Evolutionary conservation across 64 coral and sea anemone genomes (phyloP).

Genomic region (Montipora foliosa): DNA sequence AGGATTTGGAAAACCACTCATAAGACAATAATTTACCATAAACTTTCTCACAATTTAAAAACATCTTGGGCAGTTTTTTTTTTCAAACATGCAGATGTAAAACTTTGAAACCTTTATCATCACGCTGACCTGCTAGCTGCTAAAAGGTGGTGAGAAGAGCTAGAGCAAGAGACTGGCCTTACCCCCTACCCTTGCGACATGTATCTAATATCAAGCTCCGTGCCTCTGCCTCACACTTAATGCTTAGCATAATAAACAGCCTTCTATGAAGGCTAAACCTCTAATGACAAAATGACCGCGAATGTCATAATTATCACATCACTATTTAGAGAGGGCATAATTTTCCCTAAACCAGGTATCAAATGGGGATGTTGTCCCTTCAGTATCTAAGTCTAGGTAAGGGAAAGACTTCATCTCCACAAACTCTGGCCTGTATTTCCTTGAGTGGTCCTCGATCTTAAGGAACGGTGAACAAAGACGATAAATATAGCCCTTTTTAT

Average conservation of each 20-base stretch:
- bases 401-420: slow-evolving; percentile 1
- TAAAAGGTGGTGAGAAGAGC: too few species aligned
- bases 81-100: neutral
- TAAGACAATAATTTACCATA: too few species aligned
- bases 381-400: slow-evolving; percentile 35
- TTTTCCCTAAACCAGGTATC: slow-evolving; percentile 15
- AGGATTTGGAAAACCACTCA: too few species aligned
- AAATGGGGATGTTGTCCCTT: slow-evolving; percentile 6
- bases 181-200: too few species aligned
- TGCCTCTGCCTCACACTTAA: too few species aligned
- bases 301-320: neutral
- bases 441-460: slow-evolving; percentile 16
- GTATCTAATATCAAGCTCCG: too few species aligned
- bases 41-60: too few species aligned
- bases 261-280: neutral
- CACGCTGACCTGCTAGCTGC: neutral
- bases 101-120: neutral
- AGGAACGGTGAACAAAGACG: neutral
- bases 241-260: too few species aligned
- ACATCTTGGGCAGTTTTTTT: too few species aligned
- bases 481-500: neutral
- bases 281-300: neutral
- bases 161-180: too few species aligned
- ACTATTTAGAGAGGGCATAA: neutral
- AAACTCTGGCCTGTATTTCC: slow-evolving; percentile 48